Conservation (phyloP, 2,797 vertebrate genomes). For the Prunella strophiata region DNA sequence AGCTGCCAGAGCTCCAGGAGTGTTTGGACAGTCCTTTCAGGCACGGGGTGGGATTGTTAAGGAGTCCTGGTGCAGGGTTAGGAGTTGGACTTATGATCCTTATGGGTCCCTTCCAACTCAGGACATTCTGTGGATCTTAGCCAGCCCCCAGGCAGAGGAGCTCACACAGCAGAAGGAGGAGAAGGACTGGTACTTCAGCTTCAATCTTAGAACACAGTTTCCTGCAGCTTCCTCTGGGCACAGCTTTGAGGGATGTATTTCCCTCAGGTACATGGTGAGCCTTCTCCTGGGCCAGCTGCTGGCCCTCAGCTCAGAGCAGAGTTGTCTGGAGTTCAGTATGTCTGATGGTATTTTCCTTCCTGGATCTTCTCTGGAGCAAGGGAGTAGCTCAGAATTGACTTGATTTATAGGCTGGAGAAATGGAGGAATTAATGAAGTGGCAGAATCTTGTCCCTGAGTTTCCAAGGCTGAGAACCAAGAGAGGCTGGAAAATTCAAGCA, state of each 20-base stretch:
- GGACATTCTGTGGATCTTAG: not conserved
- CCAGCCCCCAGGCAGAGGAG: not conserved
- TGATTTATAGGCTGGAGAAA: not conserved
- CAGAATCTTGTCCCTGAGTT: not conserved
- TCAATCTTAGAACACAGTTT: not conserved
- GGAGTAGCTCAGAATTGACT: not conserved
- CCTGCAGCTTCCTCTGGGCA: not conserved
- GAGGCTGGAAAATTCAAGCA: not conserved
- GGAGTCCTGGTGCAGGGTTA: not conserved
- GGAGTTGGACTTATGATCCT: not conserved
- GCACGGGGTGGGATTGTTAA: not conserved
- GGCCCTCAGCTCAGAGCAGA: not conserved
- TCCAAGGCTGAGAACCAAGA: not conserved
- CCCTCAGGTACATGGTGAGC: not conserved
- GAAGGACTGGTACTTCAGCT: not conserved
- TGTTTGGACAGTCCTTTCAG: not conserved
- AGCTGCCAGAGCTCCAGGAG: not conserved
- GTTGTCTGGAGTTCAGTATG: not conserved
- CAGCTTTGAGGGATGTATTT: not conserved
- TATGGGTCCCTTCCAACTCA: not conserved
- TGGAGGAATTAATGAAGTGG: not conserved
- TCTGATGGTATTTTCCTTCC: not conserved
- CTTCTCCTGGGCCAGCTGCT: not conserved
- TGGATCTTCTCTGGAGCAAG: not conserved
- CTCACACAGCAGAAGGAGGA: not conserved